These are phyloP conservation scores for Cinara cedri DNA, from an alignment of 2,888 invertebrate species.

Conservation along the genomic window DNA sequence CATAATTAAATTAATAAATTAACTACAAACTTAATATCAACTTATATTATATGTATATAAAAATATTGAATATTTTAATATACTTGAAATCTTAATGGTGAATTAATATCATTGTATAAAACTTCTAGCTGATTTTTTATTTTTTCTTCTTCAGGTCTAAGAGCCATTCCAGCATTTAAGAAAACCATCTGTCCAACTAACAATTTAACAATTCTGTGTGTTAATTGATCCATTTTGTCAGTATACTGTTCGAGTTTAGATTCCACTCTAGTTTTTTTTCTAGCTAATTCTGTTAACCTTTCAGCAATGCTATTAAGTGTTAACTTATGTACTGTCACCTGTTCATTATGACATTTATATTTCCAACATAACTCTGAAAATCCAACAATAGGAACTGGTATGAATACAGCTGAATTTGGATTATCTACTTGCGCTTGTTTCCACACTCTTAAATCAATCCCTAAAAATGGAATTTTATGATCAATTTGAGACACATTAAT, in stretches of 20 bases:
- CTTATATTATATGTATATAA: background rate
- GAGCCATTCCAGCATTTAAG: conserved; percentile 80
- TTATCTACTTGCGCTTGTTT: conserved; percentile 95
- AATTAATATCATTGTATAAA: conserved; percentile 83
- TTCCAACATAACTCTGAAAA: conserved; percentile 74
- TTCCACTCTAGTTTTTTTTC: conserved; percentile 79
- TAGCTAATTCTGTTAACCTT: conserved; percentile 78
- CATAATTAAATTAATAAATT: conserved; percentile 59
- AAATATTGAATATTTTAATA: conserved; percentile 57
- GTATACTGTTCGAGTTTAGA: conserved; percentile 76
- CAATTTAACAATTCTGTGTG: conserved; percentile 84
- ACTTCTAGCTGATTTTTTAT: conserved; percentile 85
- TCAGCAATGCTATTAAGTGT: conserved; percentile 80
- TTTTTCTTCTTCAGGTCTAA: conserved; percentile 89
- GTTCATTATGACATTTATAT: conserved; percentile 81
- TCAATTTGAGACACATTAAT: too few species aligned
- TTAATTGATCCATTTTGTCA: conserved; percentile 77
- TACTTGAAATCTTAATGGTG: conserved; percentile 91
- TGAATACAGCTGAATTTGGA: conserved; percentile 85
- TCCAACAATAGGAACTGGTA: conserved; percentile 94
- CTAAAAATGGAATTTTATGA: conserved; percentile 63
- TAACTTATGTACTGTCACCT: conserved; percentile 80
- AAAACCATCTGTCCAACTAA: conserved; percentile 74
- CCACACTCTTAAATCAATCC: conserved; percentile 94
- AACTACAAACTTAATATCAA: background rate